Conservation (phyloP, 64 coral and sea anemone species). For the Montipora capricornis region DNA sequence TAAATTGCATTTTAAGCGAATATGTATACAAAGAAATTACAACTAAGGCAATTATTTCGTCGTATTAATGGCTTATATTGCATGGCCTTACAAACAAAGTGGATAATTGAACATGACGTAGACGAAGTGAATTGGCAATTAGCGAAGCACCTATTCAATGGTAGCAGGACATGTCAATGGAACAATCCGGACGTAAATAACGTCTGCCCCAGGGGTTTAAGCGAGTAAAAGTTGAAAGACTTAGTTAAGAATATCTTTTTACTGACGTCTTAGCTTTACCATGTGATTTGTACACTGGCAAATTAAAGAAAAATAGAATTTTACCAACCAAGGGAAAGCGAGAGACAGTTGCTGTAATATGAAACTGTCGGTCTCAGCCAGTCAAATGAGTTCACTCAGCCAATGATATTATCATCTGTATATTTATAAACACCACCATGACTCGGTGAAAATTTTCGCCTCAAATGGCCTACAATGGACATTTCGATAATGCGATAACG, state of each 20-base stretch:
- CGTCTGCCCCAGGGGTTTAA: constrained; percentile 35
- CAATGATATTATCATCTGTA: neutral
- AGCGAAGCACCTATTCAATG: constrained; percentile 38
- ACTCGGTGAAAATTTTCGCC: neutral
- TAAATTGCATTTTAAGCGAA: constrained; percentile 96
- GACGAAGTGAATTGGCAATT: constrained; percentile 73
- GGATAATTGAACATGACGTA: constrained; percentile 86
- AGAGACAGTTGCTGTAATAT: no score
- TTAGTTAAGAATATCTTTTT: constrained; percentile 50
- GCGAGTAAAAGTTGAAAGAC: constrained; percentile 17
- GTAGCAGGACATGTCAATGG: constrained; percentile 18
- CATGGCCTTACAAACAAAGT: constrained; percentile 78
- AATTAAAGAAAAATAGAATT: neutral
- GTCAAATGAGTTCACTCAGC: neutral
- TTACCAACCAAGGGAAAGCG: neutral
- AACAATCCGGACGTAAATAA: constrained; percentile 27
- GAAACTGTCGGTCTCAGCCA: neutral
- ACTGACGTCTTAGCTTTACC: neutral
- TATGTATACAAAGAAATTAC: constrained; percentile 81
- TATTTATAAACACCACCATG: neutral
- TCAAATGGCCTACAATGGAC: no score
- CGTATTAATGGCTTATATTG: constrained; percentile 88
- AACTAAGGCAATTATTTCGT: constrained; percentile 87
- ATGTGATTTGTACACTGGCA: neutral
- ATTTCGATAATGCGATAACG: no score